Evolutionary conservation across 2,113 vertebrate genomes (phyloP), one percentile per base, ranked within the genome.

Genomic region (Dolichallabes microphthalmus): DNA sequence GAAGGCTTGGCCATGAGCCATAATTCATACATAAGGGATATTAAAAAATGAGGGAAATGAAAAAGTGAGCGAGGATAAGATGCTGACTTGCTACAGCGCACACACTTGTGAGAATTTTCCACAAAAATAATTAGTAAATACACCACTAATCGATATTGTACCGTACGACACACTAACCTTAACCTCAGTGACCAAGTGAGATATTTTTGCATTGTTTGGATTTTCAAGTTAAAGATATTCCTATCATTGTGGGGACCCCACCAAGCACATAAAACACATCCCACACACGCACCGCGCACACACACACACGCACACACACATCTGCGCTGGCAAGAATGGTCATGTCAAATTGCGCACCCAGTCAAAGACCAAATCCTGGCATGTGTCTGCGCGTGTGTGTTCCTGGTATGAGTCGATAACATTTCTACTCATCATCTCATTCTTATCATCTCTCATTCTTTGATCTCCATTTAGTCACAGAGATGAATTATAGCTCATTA

Each of bases 1-100:
- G n/a, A 6, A 61, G 75, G 55, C 58, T 83, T 45, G 35, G 22
- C 61, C 32, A 84, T 64, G 64, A 76, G 20, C 57, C n/a, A 1
- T 83, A 71, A 35, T 83, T 76, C 17, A 76, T 30, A 83, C 64
- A 61, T 63, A 83, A 79, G 64, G 75, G 81, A 82, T 87, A 77
- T 86, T 83, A 61, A 79, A 73, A 52, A 12, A 73, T 52, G 12
- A 79, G 22, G 39, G 19, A 25, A 68, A 55, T 30, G 57, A 30
- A 52, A 45, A 57, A 77, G 27, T 30, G 9, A 79, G 55, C 12
- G 52, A 45, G 81, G 53, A 82, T n/a, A 27, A 83, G 55, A 30
- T 84, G 52, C 66, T 27, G 35, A 64, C 20, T 58, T 32, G 27
- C 22, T 81, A 52, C 79, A 52, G 64, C 1, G 15, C n/a, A n/a